Conservation (phyloP, 2,113 vertebrate species). For the Phocoena phocoena region DNA sequence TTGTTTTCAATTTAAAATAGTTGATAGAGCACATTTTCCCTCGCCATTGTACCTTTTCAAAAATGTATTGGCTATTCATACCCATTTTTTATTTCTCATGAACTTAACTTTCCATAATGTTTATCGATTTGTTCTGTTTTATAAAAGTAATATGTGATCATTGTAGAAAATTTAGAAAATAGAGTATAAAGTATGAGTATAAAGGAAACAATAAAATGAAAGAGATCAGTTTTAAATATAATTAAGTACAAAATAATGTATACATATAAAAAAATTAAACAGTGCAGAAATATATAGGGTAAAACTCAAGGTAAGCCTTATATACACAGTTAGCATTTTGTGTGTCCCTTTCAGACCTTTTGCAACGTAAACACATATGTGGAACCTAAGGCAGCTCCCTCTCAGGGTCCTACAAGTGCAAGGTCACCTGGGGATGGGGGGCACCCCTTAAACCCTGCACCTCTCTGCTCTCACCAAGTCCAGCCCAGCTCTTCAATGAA, state of each 20-base stretch:
- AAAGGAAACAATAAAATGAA: background rate
- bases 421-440: rapidly evolving
- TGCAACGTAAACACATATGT: rapidly evolving
- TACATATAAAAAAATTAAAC: background rate
- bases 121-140: background rate
- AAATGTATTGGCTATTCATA: background rate
- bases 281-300: background rate
- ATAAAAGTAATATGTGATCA: background rate
- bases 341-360: too few species aligned
- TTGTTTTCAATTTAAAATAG: background rate
- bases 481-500: rapidly evolving
- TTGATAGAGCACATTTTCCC: background rate
- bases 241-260: background rate
- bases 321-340: rapidly evolving
- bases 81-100: background rate
- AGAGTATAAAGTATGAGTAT: background rate
- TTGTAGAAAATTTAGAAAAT: background rate
- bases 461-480: background rate
- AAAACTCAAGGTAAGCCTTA: background rate
- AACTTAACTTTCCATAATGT: background rate
- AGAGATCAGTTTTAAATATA: background rate
- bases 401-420: rapidly evolving
- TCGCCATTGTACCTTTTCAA: background rate
- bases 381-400: too few species aligned
- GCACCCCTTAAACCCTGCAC: background rate